phyloP scores from a whole-genome alignment of 2,797 vertebrate genomes.

The Chiroxiphia lanceolata region DNA sequence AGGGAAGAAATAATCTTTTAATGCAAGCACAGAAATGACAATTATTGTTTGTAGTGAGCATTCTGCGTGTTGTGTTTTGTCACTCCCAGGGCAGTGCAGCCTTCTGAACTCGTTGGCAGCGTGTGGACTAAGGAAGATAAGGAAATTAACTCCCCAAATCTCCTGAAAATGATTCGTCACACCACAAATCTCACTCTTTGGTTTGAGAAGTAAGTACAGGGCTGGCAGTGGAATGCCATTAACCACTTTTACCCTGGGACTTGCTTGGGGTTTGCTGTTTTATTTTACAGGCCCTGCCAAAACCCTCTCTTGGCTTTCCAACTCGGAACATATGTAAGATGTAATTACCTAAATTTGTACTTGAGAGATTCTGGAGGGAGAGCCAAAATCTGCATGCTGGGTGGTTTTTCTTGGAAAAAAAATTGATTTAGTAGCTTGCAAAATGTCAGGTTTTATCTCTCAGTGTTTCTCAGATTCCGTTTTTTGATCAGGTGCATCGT shows the following conservation, averaged over 20 bases:
- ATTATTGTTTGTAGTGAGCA: background rate
- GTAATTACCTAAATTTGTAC: background rate
- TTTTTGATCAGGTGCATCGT: conserved; percentile 87
- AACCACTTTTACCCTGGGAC: background rate
- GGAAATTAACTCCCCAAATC: conserved; percentile 96
- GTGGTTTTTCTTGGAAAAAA: background rate
- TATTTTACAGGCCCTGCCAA: background rate
- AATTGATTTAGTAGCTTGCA: background rate
- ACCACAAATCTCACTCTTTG: conserved; percentile 97
- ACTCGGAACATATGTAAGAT: background rate
- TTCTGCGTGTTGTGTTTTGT: background rate
- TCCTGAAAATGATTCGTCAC: conserved; percentile 97
- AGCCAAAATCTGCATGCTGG: background rate
- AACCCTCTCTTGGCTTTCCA: background rate
- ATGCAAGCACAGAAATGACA: background rate
- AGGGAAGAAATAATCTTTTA: background rate
- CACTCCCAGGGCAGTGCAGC: conserved; percentile 89
- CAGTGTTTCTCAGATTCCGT: background rate
- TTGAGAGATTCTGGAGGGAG: background rate
- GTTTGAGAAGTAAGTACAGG: conserved; percentile 93
- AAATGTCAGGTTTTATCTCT: background rate
- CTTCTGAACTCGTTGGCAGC: conserved; percentile 96
- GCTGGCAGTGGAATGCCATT: background rate
- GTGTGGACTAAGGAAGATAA: conserved; percentile 99
- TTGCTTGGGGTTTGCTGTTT: background rate